Evolutionary conservation across 2,113 vertebrate species (phyloP).

Genomic region (Arothron firmamentum): DNA sequence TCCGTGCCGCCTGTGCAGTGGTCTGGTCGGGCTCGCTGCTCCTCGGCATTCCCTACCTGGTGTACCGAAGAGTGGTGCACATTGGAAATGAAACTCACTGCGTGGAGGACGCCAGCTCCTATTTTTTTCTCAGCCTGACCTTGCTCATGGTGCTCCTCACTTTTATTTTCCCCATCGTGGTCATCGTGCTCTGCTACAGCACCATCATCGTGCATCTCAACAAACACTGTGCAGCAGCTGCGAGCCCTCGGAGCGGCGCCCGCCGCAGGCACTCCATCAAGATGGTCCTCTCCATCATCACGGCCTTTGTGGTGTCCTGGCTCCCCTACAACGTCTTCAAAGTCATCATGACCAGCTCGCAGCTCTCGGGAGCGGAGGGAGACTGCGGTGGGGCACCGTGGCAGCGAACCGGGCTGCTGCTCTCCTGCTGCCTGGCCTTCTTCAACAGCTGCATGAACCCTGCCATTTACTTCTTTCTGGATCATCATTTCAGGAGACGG

Average conservation of each 20-base stretch:
- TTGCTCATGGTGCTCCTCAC: constrained; percentile 75
- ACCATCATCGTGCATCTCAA: constrained; percentile 75
- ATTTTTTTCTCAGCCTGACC: constrained; percentile 61
- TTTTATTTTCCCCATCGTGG: constrained; percentile 75
- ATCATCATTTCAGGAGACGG: constrained; percentile 76
- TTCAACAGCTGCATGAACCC: constrained; percentile 86
- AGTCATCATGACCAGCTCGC: constrained; percentile 50
- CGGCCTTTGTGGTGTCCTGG: constrained; percentile 83
- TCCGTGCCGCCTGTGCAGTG: constrained; percentile 51
- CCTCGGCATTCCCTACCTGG: constrained; percentile 72
- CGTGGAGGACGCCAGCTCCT: constrained; percentile 56
- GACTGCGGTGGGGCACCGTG: constrained; percentile 29
- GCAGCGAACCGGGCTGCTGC: constrained; percentile 62
- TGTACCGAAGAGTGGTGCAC: constrained; percentile 56
- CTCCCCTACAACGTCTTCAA: constrained; percentile 82
- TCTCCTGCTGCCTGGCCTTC: constrained; percentile 82
- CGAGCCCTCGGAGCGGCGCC: constrained; percentile 56
- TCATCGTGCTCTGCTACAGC: constrained; percentile 81
- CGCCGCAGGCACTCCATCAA: constrained; percentile 77
- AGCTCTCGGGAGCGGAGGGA: constrained; percentile 20
- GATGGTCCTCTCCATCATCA: constrained; percentile 79
- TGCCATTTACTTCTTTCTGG: constrained; percentile 80
- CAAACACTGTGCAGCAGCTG: constrained; percentile 47
- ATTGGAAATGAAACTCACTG: constrained; percentile 19
- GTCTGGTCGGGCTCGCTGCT: constrained; percentile 77